phyloP scores from a whole-genome alignment of 2,888 invertebrate species.

The Panorpa germanica region DNA sequence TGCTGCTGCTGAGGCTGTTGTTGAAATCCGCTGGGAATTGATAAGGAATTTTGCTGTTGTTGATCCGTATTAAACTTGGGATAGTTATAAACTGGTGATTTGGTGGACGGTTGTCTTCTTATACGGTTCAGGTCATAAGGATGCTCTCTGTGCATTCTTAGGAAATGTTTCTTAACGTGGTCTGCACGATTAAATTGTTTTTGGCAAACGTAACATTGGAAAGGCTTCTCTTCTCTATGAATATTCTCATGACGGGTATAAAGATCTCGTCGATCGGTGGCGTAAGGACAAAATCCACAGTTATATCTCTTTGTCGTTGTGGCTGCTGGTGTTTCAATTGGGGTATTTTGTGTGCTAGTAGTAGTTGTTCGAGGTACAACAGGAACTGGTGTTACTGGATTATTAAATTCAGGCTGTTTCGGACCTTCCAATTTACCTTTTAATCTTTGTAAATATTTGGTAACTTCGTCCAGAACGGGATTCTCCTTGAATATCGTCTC shows the following conservation, averaged over 20 bases:
- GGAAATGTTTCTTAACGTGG: conserved; percentile 86
- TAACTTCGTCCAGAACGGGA: conserved; percentile 54
- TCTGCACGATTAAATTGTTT: conserved; percentile 89
- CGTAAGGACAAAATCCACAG: conserved; percentile 77
- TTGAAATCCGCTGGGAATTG: conserved; percentile 13
- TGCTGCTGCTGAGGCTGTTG: conserved; percentile 20
- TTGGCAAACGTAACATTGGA: conserved; percentile 81
- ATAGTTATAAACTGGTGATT: conserved; percentile 28
- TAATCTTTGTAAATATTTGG: conserved; percentile 46
- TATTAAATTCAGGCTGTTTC: conserved; percentile 15
- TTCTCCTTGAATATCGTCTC: conserved; percentile 48
- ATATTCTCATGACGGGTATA: conserved; percentile 87
- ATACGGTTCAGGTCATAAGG: conserved; percentile 73
- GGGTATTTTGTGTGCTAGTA: conserved; percentile 17
- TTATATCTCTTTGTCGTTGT: conserved; percentile 50
- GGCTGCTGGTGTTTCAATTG: conserved; percentile 18
- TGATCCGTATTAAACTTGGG: conserved; percentile 12
- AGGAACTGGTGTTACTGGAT: too few species aligned
- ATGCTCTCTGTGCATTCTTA: conserved; percentile 81
- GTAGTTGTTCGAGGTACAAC: too few species aligned
- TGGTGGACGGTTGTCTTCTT: conserved; percentile 40
- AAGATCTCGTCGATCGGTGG: conserved; percentile 76
- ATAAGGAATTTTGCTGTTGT: conserved; percentile 6
- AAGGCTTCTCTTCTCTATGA: conserved; percentile 84
- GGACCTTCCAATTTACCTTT: conserved; percentile 38